phyloP scores from a whole-genome alignment of 2,113 vertebrate genomes.

The Corydoras sp. region DNA sequence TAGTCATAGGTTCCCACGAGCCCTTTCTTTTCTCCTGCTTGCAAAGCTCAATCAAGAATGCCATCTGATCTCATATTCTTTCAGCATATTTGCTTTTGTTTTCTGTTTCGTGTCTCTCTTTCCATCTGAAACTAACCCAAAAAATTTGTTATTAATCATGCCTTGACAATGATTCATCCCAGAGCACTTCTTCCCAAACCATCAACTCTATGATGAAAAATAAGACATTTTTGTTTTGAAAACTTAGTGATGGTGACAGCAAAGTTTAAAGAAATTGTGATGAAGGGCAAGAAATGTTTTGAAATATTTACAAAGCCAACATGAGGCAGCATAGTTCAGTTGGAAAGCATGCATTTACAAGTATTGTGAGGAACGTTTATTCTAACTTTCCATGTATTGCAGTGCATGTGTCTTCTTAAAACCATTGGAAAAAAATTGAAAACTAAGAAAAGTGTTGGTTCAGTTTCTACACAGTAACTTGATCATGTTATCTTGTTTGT shows the following conservation, averaged over 20 bases:
- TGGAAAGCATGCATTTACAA: neutral
- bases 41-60: neutral
- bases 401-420: neutral
- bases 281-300: neutral
- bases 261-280: neutral
- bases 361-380: neutral
- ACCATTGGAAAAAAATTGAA: neutral
- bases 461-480: neutral
- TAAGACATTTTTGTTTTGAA: constrained; percentile 5
- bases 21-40: neutral
- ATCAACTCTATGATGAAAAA: neutral
- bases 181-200: neutral
- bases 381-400: neutral
- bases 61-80: constrained; percentile 30
- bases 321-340: neutral
- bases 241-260: neutral
- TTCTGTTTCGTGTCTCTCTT: constrained; percentile 5
- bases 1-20: neutral
- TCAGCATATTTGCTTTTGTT: constrained; percentile 17
- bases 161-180: neutral
- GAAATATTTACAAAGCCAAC: constrained; percentile 1
- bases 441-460: neutral
- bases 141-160: constrained; percentile 26
- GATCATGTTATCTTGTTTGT: too few relatives aligned
- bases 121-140: neutral